A percentile compares a stretch with the other conserved stretches of the same genome.
Evolutionary conservation across 1,140 invertebrate genomes (phyloP).

Genomic region (Mercenaria mercenaria): DNA sequence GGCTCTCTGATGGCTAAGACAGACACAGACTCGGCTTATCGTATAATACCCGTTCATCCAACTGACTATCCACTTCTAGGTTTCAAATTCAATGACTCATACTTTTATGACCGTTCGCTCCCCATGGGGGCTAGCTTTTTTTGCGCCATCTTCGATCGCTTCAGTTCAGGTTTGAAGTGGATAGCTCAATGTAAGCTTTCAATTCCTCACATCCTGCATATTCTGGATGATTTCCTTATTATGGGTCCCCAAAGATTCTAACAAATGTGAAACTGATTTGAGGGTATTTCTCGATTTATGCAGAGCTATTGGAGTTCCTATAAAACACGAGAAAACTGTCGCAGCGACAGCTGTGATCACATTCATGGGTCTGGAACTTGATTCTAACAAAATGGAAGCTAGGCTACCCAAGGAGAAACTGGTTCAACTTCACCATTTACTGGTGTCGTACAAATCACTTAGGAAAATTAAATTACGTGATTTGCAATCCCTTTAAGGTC

Average conservation of each 20-base stretch:
- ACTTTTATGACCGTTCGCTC: not conserved
- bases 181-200: not conserved
- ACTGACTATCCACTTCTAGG: not conserved
- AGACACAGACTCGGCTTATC: slow-evolving; percentile 17
- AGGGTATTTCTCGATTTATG: not conserved
- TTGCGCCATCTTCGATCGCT: not conserved
- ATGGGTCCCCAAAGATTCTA: not conserved
- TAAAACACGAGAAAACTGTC: slow-evolving; percentile 1
- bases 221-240: slow-evolving; percentile 29
- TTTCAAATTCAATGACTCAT: not conserved
- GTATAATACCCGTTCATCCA: not conserved
- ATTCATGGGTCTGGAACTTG: slow-evolving; percentile 63
- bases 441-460: not conserved
- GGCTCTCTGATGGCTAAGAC: slow-evolving; percentile 37
- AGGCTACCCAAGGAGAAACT: slow-evolving; percentile 60
- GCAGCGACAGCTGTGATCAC: not conserved
- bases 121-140: slow-evolving; percentile 20
- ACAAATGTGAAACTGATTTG: not conserved
- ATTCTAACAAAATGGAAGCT: slow-evolving; percentile 53
- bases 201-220: slow-evolving; percentile 7
- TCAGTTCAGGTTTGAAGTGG: not conserved
- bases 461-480: slow-evolving; percentile 31
- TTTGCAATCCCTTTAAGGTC: slow-evolving; percentile 60
- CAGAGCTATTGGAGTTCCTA: not conserved
- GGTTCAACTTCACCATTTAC: not conserved